Base-by-base conservation (phyloP, 23 tunicate genomes). In the Styela plicata region DNA sequence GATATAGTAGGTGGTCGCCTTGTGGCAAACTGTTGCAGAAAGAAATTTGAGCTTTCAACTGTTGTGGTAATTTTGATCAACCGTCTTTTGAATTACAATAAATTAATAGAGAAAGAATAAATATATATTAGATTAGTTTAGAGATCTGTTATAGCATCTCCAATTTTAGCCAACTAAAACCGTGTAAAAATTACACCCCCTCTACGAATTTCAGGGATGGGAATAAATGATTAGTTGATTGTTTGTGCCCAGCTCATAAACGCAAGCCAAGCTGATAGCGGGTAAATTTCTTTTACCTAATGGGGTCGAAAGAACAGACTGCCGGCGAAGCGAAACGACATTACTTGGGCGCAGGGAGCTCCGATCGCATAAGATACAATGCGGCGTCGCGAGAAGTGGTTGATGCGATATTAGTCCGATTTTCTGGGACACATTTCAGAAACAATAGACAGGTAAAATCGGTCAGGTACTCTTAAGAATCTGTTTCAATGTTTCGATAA, bases 271-370 rank as follows among this genome's bases (percentile, higher is more conserved):
- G 13, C 13, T 5, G 57, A 44, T 44, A 5, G 13, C 13, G 57
- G 57, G 10, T 13, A 44, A 44, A 44, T 44, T 44, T 44, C 57
- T 44, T 13, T 5, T 44, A 44, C 57, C 57, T 44, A 44, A 44
- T 44, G 57, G 57, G 57, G 57, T 44, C 71, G 31, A 29, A 67
- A 67, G 71, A 29, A 67, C 19, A 67, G 71, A 67, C 31, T 67
- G 71, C 31, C 71, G 71, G 30, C 71, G 31, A 67, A 67, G 71
- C 71, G 71, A 67, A 67, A 67, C 71, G 71, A 67, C 30, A 24
- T 67, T 67, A 16, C 71, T 27, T 18, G 19, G 31, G 71, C 31
- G 31, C 71, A 67, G 30, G 71, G 71, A 67, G 16, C 30, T 67
- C 31, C 22, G n/a, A 67, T 27, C 71, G 71, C 30, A 16, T 67